These are phyloP conservation scores for Calephelis virginiensis DNA, from an alignment of 1,140 invertebrate species.

Conservation along the genomic window DNA sequence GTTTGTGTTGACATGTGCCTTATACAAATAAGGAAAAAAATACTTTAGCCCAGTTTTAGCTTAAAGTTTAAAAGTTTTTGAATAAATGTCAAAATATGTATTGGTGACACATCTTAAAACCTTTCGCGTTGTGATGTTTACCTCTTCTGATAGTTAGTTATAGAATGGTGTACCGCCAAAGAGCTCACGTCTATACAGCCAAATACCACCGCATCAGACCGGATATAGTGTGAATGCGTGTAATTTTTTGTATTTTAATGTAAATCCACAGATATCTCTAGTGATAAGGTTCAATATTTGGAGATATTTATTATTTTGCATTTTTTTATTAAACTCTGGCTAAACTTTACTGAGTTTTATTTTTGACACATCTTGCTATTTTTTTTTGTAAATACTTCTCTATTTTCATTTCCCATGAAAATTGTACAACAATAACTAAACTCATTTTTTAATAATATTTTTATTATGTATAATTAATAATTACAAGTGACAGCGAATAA, in stretches of 20 bases:
- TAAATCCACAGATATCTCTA: slow-evolving; percentile 63
- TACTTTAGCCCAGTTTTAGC: too few species aligned
- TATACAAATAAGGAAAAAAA: too few species aligned
- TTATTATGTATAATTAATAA: too few species aligned
- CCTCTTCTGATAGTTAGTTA: neutral
- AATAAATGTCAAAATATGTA: neutral
- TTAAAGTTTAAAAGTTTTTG: too few species aligned
- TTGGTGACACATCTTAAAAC: neutral
- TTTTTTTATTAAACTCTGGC: slow-evolving; percentile 78
- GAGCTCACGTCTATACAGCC: slow-evolving; percentile 17
- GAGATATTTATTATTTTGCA: slow-evolving; percentile 77
- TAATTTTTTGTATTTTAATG: slow-evolving; percentile 66
- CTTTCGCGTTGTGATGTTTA: slow-evolving; percentile 15
- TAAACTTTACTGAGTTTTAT: slow-evolving; percentile 62
- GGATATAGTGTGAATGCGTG: slow-evolving; percentile 50
- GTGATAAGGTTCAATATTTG: slow-evolving; percentile 73
- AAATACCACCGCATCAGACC: slow-evolving; percentile 21
- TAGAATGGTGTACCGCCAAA: neutral
- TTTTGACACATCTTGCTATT: slow-evolving; percentile 23
- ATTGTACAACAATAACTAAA: too few species aligned
- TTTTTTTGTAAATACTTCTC: neutral
- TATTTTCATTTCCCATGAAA: too few species aligned
- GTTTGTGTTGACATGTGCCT: too few species aligned
- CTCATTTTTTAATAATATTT: too few species aligned
- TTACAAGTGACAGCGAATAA: too few species aligned